Base-by-base conservation (phyloP, 1,140 invertebrate species). In the Triops cancriformis region DNA sequence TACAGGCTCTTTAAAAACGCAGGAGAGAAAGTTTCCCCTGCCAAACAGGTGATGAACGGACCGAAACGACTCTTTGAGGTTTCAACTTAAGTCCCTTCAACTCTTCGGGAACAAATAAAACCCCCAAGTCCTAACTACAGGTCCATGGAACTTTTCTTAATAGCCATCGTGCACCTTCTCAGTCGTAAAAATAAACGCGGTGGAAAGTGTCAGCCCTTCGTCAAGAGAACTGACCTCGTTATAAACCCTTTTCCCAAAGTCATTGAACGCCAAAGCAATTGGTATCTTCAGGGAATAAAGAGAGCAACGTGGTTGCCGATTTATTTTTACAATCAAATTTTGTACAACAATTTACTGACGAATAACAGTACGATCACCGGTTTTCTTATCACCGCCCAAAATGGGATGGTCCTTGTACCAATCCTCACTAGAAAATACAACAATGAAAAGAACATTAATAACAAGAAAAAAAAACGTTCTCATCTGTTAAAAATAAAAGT, bases 341-440 rank as follows among this genome's bases (percentile, higher is more conserved):
- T 41, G 14, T 41, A 31, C 11, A 18, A 27, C 45, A 43, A 64
- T 26, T 45, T 51, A 26, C 45, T 73, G 51, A 77, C 45, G 45
- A 64, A 64, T 64, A 64, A 77, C 45, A 27, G 41, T 45, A 14
- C 75, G 51, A 12, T 78, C 79, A 41, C 51, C 77, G 14, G 74
- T 73, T 26, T 78, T 76, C 73, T 81, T 81, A 27, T 80, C 77
- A 18, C 79, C 76, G 12, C 72, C 77, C 43, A 80, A 78, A 26
- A 78, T 78, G 41, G 85, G 84, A 75, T 89, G 87, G 73, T 93
- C 91, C 85, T 93, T 93, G 88, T 92, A 94, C 92, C 93, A 94
- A 82, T 94, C 92, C 88, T 93, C 91, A 83, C 92, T 93, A 86
- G 74, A 89, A 88, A 82, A n/a, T n/a, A 64, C 78, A 80, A 82